Conservation (phyloP, 1,140 invertebrate genomes). For the Orchesella cincta region DNA sequence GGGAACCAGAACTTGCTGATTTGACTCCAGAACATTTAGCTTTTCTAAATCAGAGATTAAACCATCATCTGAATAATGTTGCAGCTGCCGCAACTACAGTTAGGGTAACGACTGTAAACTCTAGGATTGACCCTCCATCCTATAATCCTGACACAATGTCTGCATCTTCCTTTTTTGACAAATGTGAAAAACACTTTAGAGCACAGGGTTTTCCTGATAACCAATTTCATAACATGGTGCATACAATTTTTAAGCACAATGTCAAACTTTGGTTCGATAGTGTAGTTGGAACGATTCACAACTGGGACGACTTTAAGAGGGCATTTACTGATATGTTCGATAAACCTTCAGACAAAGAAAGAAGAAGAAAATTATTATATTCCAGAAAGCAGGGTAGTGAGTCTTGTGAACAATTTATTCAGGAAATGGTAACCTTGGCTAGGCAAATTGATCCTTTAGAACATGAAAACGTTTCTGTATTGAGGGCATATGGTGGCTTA, state of each 20-base stretch:
- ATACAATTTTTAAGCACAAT: not conserved
- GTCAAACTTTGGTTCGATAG: not conserved
- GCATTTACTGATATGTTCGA: not conserved
- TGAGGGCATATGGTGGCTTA: not conserved
- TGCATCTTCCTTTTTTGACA: not conserved
- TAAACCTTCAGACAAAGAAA: not conserved
- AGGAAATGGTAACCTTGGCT: not conserved
- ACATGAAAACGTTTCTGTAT: not conserved
- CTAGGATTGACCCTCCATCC: not conserved
- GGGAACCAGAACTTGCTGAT: not conserved
- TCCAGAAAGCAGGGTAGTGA: not conserved
- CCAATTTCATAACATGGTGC: slow-evolving; percentile 11
- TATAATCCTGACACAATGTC: not conserved
- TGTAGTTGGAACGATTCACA: not conserved
- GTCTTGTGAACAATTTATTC: slow-evolving; percentile 7
- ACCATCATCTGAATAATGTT: not conserved
- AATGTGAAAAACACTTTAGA: not conserved
- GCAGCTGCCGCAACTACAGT: not conserved
- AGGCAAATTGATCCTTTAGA: not conserved
- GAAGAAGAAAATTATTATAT: not conserved
- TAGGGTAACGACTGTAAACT: not conserved
- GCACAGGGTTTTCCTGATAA: not conserved
- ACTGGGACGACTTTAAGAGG: not conserved
- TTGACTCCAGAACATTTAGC: not conserved
- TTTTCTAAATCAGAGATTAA: not conserved